Evolutionary conservation across 2,888 invertebrate genomes (phyloP).

Genomic region (Pyrrhia umbra): DNA sequence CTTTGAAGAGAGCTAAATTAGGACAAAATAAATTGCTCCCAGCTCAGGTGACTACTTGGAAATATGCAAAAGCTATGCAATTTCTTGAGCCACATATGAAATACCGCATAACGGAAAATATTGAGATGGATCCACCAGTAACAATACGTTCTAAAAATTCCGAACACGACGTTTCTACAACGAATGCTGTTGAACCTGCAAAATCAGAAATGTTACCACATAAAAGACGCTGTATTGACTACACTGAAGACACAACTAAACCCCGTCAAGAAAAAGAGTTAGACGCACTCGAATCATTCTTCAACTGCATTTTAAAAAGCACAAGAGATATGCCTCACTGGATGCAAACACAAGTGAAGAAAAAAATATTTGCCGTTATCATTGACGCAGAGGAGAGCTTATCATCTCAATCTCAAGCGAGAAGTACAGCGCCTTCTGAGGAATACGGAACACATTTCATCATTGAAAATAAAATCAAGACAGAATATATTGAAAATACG

Average conservation of each 20-base stretch:
- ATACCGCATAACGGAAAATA: conserved; percentile 84
- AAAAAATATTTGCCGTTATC: conserved; percentile 84
- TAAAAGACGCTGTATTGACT: conserved; percentile 72
- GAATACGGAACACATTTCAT: conserved; percentile 52
- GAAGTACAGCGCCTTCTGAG: conserved; percentile 35
- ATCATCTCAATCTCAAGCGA: conserved; percentile 69
- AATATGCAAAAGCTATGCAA: conserved; percentile 86
- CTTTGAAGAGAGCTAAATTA: conserved; percentile 83
- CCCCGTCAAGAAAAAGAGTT: conserved; percentile 63
- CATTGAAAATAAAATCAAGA: conserved; percentile 78
- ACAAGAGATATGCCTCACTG: conserved; percentile 83
- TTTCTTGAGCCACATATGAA: conserved; percentile 87
- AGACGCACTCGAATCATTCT: conserved; percentile 83
- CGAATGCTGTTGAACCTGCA: conserved; percentile 63
- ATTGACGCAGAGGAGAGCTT: conserved; percentile 84
- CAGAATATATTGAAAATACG: conserved; percentile 74
- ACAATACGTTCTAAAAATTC: conserved; percentile 61
- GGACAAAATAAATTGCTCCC: conserved; percentile 85
- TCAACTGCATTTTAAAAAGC: conserved; percentile 81
- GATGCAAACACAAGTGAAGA: conserved; percentile 88
- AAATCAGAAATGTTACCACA: conserved; percentile 53
- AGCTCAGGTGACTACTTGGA: conserved; percentile 87
- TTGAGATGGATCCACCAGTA: conserved; percentile 77
- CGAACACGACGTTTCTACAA: conserved; percentile 77
- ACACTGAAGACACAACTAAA: conserved; percentile 45